These are phyloP conservation scores for Drosophila truncata DNA, from an alignment of 1,140 invertebrate genomes.

Conservation along the genomic window DNA sequence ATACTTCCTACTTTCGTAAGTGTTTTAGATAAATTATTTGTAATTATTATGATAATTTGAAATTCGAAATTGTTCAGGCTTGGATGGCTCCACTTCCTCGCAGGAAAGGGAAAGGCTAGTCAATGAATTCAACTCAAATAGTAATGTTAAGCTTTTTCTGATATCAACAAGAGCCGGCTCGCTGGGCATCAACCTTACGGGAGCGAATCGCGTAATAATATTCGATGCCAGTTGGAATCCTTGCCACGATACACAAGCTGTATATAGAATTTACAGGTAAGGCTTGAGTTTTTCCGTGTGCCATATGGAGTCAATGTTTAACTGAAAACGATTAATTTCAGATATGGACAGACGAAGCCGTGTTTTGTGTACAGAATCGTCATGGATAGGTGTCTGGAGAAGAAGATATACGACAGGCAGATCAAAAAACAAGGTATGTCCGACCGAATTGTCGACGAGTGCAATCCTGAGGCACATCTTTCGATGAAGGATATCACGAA, in stretches of 20 bases:
- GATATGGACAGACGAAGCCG: conserved; percentile 96
- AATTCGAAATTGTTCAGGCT: conserved; percentile 85
- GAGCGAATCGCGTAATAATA: conserved; percentile 98
- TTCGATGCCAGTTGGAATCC: conserved; percentile 99
- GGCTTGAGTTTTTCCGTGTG: neutral
- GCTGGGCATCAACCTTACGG: conserved; percentile 98
- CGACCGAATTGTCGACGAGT: conserved; percentile 98
- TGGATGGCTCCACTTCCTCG: conserved; percentile 98
- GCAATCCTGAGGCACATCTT: conserved; percentile 98
- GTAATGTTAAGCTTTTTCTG: conserved; percentile 95
- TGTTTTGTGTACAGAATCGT: conserved; percentile 98
- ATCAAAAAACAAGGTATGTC: conserved; percentile 99
- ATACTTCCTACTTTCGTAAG: conserved; percentile 96
- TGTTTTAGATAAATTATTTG: conserved; percentile 52
- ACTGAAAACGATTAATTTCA: conserved; percentile 20
- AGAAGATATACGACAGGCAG: conserved; percentile 99
- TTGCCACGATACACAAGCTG: conserved; percentile 99
- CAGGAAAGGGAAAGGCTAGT: conserved; percentile 98
- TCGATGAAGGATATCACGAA: conserved; percentile 98
- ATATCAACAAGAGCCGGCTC: conserved; percentile 99
- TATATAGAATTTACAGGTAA: conserved; percentile 96
- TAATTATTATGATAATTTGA: neutral
- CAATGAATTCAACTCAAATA: conserved; percentile 97
- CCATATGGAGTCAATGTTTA: neutral
- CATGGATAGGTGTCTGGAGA: conserved; percentile 98